phyloP scores from a whole-genome alignment of 2,797 vertebrate species.

The Hipposideros larvatus region DNA sequence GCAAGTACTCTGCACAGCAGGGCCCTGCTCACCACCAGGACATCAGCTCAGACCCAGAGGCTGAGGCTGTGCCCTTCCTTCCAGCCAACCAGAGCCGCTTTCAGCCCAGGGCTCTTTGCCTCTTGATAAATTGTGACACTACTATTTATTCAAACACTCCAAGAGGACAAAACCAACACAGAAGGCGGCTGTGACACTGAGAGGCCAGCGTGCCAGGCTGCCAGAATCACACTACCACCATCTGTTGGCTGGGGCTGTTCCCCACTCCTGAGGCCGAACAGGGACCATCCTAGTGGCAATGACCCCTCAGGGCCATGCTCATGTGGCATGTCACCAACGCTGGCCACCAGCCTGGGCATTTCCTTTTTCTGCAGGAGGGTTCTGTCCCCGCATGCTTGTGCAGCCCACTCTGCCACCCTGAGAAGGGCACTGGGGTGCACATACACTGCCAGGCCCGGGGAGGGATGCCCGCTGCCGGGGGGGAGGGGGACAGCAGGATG shows the following conservation, averaged over 20 bases:
- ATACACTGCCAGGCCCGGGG: not conserved
- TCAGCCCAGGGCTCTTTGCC: not conserved
- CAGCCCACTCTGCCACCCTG: fast-evolving
- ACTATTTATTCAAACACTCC: too few relatives aligned
- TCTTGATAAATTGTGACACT: not conserved
- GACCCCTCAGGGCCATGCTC: not conserved
- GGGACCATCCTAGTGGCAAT: not conserved
- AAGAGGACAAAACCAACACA: not conserved
- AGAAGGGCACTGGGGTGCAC: not conserved
- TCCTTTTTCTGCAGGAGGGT: not conserved
- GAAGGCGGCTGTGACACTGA: not conserved
- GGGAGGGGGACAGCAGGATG: too few relatives aligned
- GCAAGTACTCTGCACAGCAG: not conserved
- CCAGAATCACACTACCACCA: fast-evolving
- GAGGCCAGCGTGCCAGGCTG: fast-evolving
- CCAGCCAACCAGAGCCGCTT: not conserved
- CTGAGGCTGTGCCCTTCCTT: not conserved
- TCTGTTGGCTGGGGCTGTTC: fast-evolving
- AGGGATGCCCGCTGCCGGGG: not conserved
- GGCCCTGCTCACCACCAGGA: not conserved
- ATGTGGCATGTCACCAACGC: not conserved
- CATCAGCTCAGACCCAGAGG: not conserved
- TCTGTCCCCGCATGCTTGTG: fast-evolving
- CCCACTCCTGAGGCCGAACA: fast-evolving
- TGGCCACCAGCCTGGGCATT: fast-evolving